Conservation (phyloP, 2,797 vertebrate species). For the Molossus alvarezi region DNA sequence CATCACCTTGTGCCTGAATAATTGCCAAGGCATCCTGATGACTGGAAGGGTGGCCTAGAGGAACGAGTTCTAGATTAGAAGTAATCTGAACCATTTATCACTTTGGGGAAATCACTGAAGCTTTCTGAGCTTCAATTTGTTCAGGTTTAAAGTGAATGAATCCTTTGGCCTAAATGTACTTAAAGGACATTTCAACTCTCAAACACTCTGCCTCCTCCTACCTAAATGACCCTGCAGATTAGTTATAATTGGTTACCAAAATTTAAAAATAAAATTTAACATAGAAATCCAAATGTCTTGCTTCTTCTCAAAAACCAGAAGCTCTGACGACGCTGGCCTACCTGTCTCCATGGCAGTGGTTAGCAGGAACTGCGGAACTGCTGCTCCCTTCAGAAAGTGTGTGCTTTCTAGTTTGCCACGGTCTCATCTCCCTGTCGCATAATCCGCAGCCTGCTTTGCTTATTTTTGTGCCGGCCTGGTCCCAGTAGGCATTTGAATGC, state of each 20-base stretch:
- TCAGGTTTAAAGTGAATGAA: conserved; percentile 54
- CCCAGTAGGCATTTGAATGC: neutral
- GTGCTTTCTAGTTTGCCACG: neutral
- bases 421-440: neutral
- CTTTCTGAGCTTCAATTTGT: neutral
- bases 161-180: conserved; percentile 52
- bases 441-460: neutral
- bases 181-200: conserved; percentile 60
- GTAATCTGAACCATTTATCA: neutral
- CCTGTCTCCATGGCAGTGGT: conserved; percentile 46
- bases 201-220: conserved; percentile 65
- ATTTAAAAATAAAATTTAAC: conserved; percentile 76
- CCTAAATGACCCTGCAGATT: conserved; percentile 69
- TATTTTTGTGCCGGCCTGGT: neutral
- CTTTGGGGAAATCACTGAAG: conserved; percentile 34
- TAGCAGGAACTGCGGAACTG: neutral
- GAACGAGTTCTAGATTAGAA: neutral
- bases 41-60: neutral
- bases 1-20: neutral
- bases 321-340: neutral
- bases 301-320: conserved; percentile 14
- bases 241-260: conserved; percentile 69
- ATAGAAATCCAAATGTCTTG: conserved; percentile 57
- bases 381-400: neutral
- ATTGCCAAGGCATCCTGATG: neutral